Percentiles rank a stretch among this genome's conserved stretches.
phyloP scores from a whole-genome alignment of 2,888 invertebrate genomes.

The Pseudococcus longispinus region DNA sequence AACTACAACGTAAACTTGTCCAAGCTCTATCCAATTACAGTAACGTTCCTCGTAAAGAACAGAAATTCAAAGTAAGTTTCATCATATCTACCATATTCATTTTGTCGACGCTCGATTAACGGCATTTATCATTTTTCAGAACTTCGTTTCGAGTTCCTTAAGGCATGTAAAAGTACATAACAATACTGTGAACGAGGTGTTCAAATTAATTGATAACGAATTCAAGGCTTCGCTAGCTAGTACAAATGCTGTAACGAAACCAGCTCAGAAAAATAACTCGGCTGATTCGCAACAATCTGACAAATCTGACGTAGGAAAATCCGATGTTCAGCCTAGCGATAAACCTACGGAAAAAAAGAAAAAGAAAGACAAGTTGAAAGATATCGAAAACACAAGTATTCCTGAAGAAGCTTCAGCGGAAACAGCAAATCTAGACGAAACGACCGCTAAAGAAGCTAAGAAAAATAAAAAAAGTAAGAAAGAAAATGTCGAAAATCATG shows the following conservation, averaged over 20 bases:
- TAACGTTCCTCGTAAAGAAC: constrained; percentile 58
- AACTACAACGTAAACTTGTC: constrained; percentile 50
- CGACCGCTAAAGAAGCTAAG: not conserved
- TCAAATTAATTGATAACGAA: constrained; percentile 56
- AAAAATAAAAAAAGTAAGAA: not conserved
- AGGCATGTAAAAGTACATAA: constrained; percentile 14
- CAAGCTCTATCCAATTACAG: constrained; percentile 47
- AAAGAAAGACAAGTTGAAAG: not conserved
- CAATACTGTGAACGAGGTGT: constrained; percentile 50
- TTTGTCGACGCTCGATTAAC: not conserved
- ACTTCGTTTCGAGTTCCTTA: constrained; percentile 55
- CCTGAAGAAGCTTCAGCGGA: not conserved
- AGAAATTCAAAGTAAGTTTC: constrained; percentile 57
- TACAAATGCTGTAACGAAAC: not conserved
- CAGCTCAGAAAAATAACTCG: not conserved
- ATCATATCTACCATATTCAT: not conserved
- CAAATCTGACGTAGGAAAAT: not conserved
- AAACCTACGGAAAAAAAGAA: constrained; percentile 1
- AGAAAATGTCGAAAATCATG: too few relatives aligned
- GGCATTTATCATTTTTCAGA: constrained; percentile 46
- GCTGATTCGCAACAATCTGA: not conserved
- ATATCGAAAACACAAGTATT: not conserved
- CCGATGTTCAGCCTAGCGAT: not conserved
- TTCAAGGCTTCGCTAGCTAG: constrained; percentile 49
- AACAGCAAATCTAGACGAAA: too few relatives aligned